phyloP scores from a whole-genome alignment of 2,113 vertebrate species.

The Antigone vipio region DNA sequence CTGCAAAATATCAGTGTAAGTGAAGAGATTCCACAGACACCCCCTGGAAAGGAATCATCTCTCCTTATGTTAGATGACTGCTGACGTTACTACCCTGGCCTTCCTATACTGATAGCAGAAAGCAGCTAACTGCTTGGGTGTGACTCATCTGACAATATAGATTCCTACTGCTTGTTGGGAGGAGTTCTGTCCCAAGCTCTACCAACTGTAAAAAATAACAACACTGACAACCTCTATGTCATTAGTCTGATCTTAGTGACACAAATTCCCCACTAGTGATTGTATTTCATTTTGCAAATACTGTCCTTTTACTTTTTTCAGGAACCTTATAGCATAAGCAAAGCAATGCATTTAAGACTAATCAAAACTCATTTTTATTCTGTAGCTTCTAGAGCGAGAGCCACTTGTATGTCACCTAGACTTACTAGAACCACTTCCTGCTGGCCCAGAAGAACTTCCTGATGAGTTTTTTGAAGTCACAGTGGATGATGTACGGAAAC shows the following conservation, averaged over 20 bases:
- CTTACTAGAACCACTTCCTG: constrained; percentile 34
- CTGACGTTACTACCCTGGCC: neutral
- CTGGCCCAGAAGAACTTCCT: constrained; percentile 75
- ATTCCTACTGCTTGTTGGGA: neutral
- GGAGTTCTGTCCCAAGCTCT: neutral
- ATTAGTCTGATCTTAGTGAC: neutral
- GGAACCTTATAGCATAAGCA: neutral
- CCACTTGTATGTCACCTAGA: constrained; percentile 87
- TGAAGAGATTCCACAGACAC: neutral
- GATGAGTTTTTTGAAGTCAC: constrained; percentile 97
- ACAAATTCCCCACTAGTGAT: neutral
- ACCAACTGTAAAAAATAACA: neutral
- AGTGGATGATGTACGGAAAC: constrained; percentile 89
- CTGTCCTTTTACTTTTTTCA: neutral
- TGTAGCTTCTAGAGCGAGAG: constrained; percentile 78
- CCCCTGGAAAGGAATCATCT: neutral
- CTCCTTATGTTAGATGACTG: neutral
- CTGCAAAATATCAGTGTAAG: neutral
- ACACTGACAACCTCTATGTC: neutral
- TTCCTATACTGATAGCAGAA: neutral
- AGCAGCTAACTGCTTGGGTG: neutral
- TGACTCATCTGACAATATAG: neutral
- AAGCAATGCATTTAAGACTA: neutral
- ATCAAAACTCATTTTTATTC: neutral
- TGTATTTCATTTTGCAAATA: neutral